Percentiles rank a stretch among this genome's conserved stretches.
Evolutionary conservation across 2,888 invertebrate species (phyloP).

Genomic region (Clepsis dumicolana): DNA sequence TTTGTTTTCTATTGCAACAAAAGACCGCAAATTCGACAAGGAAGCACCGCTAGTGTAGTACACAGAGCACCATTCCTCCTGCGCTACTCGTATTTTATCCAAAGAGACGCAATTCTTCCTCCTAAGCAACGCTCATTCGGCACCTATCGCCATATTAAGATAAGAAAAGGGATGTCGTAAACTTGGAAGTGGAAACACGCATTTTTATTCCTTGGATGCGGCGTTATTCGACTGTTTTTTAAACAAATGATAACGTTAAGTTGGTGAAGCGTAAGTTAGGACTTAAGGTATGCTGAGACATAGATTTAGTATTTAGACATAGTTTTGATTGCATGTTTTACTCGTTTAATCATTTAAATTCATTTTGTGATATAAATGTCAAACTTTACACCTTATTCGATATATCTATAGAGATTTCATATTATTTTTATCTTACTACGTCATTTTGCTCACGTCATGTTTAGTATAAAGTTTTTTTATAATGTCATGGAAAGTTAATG

Average conservation of each 20-base stretch:
- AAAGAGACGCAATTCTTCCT: constrained; percentile 52
- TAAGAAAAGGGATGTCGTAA: constrained; percentile 77
- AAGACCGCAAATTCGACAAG: constrained; percentile 4
- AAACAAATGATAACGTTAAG: constrained; percentile 40
- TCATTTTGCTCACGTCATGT: too few species aligned
- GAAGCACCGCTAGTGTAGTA: constrained; percentile 26
- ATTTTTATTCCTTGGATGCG: constrained; percentile 67
- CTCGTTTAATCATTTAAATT: background rate
- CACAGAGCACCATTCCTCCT: constrained; percentile 33
- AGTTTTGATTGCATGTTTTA: background rate
- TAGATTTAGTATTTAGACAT: too few species aligned
- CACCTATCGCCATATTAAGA: constrained; percentile 74
- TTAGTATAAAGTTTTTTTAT: too few species aligned
- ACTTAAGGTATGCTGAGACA: background rate
- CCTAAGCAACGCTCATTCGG: constrained; percentile 71
- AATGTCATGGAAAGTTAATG: too few species aligned
- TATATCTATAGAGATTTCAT: too few species aligned
- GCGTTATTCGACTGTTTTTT: constrained; percentile 55
- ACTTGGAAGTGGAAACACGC: constrained; percentile 73
- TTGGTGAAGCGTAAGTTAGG: constrained; percentile 4
- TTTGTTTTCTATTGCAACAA: background rate
- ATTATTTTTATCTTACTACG: too few species aligned
- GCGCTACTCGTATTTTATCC: constrained; percentile 56
- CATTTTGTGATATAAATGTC: too few species aligned
- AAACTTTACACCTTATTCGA: too few species aligned